Evolutionary conservation across 2,113 vertebrate species (phyloP).

Genomic region (Opisthocomus hoazin): DNA sequence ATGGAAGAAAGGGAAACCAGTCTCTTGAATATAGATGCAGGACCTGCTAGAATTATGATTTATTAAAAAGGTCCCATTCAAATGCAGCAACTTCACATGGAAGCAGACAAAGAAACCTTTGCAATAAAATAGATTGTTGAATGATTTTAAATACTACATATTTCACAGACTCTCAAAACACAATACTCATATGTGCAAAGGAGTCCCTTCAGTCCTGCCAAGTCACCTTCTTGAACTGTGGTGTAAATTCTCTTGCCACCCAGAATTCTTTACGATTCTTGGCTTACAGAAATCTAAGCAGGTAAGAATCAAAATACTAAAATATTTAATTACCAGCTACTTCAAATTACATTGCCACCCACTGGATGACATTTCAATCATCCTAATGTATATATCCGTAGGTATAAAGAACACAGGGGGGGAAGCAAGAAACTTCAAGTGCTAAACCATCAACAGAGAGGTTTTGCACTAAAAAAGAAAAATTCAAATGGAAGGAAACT

Average conservation of each 20-base stretch:
- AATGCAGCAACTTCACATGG: not conserved
- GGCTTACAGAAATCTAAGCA: slow-evolving; percentile 7
- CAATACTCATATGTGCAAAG: not conserved
- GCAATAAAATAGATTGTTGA: not conserved
- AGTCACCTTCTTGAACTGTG: not conserved
- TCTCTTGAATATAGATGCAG: not conserved
- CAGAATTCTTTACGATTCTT: not conserved
- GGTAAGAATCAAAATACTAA: slow-evolving; percentile 1
- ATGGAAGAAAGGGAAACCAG: not conserved
- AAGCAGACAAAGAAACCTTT: not conserved
- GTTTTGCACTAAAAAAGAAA: not conserved
- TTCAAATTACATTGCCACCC: not conserved
- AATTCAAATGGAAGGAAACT: not conserved
- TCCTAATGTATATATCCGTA: not conserved
- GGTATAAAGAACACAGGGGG: not conserved
- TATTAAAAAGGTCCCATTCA: not conserved
- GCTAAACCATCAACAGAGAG: not conserved
- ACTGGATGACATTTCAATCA: not conserved
- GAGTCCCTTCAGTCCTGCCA: not conserved
- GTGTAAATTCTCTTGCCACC: not conserved
- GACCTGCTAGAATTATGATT: not conserved
- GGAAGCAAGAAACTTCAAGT: not conserved
- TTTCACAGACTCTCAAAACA: not conserved
- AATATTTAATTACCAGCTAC: slow-evolving; percentile 14
- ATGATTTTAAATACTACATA: not conserved